Evolutionary conservation across 35 echinoderm and acorn worm species (phyloP).

Genomic region (Lytechinus pictus): DNA sequence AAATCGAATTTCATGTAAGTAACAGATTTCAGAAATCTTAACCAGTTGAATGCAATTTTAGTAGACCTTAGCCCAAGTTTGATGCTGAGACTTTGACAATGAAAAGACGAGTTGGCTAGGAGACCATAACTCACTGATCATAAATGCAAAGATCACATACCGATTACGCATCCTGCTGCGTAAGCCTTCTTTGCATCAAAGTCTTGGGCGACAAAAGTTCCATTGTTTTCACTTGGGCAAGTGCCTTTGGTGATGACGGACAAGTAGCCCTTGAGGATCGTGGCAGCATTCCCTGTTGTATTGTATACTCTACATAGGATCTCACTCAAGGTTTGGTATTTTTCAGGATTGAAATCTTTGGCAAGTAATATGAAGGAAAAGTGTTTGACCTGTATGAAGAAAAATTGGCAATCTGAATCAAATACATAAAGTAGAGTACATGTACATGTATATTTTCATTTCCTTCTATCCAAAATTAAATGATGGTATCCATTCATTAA

Average conservation of each 20-base stretch:
- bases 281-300: constrained; percentile 57
- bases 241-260: constrained; percentile 74
- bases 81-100: no score
- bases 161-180: constrained; percentile 59
- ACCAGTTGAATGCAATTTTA: no score
- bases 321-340: constrained; percentile 64
- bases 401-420: background rate
- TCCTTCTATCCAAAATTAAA: no score
- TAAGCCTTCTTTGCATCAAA: constrained; percentile 71
- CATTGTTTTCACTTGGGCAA: constrained; percentile 78
- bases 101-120: background rate
- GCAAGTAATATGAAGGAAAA: constrained; percentile 79
- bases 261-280: constrained; percentile 63
- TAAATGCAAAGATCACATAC: no score
- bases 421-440: background rate
- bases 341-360: constrained; percentile 88
- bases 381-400: constrained; percentile 58
- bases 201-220: constrained; percentile 68
- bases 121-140: background rate
- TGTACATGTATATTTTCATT: background rate
- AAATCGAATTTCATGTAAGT: no score
- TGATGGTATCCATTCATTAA: no score
- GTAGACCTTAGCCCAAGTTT: no score
- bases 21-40: no score
- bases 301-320: constrained; percentile 69